Percentiles rank a stretch among this genome's conserved stretches.
These are phyloP conservation scores for Lophochroa leadbeateri DNA, from an alignment of 2,113 vertebrate species.

Conservation along the genomic window DNA sequence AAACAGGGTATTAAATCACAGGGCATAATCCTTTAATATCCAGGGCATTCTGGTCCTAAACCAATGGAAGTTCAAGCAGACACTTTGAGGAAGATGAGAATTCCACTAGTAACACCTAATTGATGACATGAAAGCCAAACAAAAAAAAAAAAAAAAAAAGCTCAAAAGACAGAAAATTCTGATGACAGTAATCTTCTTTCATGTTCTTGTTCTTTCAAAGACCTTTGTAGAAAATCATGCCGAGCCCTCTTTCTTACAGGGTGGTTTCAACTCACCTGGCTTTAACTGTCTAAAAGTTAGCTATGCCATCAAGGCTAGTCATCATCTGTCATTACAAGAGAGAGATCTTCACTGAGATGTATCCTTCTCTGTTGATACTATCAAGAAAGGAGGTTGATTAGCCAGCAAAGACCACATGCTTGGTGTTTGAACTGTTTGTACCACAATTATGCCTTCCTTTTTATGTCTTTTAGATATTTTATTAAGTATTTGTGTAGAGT, in stretches of 20 bases:
- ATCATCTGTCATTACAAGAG: background rate
- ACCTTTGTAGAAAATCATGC: background rate
- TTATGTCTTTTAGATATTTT: background rate
- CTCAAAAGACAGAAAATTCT: background rate
- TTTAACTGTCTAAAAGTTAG: background rate
- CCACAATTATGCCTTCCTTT: background rate
- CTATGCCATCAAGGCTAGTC: background rate
- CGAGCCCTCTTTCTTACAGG: background rate
- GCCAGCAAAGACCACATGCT: too few species aligned
- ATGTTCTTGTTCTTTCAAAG: background rate
- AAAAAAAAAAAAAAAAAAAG: background rate
- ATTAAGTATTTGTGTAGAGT: background rate
- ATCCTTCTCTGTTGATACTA: background rate
- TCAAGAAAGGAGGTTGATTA: background rate
- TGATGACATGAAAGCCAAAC: background rate
- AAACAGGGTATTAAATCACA: background rate
- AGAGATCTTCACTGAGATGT: background rate
- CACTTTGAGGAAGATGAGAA: background rate
- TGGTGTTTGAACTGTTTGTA: background rate
- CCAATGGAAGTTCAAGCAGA: background rate
- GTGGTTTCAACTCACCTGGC: background rate
- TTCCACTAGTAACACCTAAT: background rate
- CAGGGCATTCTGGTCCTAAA: background rate
- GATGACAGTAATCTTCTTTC: background rate
- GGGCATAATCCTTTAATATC: background rate